Percentiles rank a stretch among this genome's conserved stretches.
Evolutionary conservation across 2,888 invertebrate genomes (phyloP).

Genomic region (Mythimna ferrago): DNA sequence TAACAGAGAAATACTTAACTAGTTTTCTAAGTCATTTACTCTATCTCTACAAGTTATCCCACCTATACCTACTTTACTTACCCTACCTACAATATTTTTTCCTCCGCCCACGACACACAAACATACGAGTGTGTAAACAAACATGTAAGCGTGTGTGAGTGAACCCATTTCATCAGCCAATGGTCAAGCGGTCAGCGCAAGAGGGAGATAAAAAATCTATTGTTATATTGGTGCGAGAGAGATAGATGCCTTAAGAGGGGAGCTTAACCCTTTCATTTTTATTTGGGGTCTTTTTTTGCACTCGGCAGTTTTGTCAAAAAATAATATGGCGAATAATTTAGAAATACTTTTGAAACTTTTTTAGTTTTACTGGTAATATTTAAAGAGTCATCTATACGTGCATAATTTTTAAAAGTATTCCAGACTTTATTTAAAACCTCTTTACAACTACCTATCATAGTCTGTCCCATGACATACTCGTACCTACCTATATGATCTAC

Average conservation of each 20-base stretch:
- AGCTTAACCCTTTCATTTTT: slow-evolving; percentile 57
- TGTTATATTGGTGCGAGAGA: slow-evolving; percentile 49
- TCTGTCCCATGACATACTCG: too few relatives aligned
- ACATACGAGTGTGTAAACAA: slow-evolving; percentile 12
- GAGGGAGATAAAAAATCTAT: slow-evolving; percentile 68
- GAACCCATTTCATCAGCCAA: slow-evolving; percentile 75
- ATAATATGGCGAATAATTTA: slow-evolving; percentile 27
- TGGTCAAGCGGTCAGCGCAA: slow-evolving; percentile 85
- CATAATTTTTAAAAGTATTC: not conserved
- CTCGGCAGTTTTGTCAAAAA: slow-evolving; percentile 11
- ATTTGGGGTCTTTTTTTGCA: slow-evolving; percentile 57
- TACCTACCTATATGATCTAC: not conserved
- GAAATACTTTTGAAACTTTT: not conserved
- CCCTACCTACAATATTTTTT: slow-evolving; percentile 40
- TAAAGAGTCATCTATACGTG: not conserved
- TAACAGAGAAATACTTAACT: not conserved
- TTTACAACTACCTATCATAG: not conserved
- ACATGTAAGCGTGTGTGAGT: slow-evolving; percentile 49
- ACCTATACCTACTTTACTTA: slow-evolving; percentile 13
- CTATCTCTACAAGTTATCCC: not conserved
- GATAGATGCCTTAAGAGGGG: slow-evolving; percentile 55
- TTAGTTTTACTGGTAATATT: not conserved
- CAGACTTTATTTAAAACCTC: not conserved
- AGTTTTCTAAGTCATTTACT: not conserved
- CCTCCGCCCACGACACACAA: slow-evolving; percentile 55